Base-by-base conservation (phyloP, 2,113 vertebrate genomes). In the Pipra filicauda region DNA sequence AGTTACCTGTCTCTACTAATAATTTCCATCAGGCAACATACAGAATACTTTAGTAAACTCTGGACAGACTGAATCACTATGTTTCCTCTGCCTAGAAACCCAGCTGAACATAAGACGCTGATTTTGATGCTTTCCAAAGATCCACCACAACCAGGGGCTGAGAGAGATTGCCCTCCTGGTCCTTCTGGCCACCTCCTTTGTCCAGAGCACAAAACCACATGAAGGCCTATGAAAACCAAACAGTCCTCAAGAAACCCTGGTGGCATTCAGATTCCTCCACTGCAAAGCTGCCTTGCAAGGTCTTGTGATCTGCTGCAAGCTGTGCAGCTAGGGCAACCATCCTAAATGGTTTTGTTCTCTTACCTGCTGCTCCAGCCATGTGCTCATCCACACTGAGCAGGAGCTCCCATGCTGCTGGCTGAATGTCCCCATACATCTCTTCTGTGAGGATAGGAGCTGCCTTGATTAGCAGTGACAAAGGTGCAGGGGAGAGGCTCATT, bases 391-490 rank as follows among this genome's bases (percentile, higher is more conserved):
- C 98, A 14, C 99, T 99, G 69, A 99, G 99, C 64, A 99, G 92
- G 13, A 99, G 98, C 73, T 99, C 99, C 99, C 99, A 99, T 2
- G 99, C 99, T 24, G 99, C 99, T 0, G 99, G 99, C 96, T 99
- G 99, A 95, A 99, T 98, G 96, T 99, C 99, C 49, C 99, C 99
- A 0, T 99, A 99, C 99, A 99, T 99, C 96, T 99, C 99, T 66
- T 99, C 99, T 0, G 99, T 99, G 93, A 99, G 97, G 94, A 99
- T 98, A 10, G 99, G 99, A 18, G 99, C 99, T 3, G 99, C 99
- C 94, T 99, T 99, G 96, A 99, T 99, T 12, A 99, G 97, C 95
- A 99, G 97, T 4, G 99, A 99, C 33, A 99, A 97, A 43, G 99
- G 99, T 27, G 99, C 99, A 21, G 99, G 99, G 1, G 99, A 99